Conservation (phyloP, 2,797 vertebrate species). For the Leptoclinus maculatus region DNA sequence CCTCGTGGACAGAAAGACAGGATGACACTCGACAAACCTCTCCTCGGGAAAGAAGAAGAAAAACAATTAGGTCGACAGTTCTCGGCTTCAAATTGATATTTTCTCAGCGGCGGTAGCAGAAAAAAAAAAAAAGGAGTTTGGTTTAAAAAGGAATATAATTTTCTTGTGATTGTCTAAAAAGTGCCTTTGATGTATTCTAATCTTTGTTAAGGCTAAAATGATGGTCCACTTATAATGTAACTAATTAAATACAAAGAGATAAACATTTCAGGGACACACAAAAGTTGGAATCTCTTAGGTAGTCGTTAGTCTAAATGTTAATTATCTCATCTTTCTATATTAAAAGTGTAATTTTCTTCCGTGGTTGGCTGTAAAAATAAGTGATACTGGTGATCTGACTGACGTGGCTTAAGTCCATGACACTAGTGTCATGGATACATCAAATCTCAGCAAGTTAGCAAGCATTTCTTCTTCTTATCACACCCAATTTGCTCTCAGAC, state of each 20-base stretch:
- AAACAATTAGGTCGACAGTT: conserved; percentile 4
- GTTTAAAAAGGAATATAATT: conserved; percentile 4
- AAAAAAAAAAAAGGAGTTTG: not conserved
- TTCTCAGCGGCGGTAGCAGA: not conserved
- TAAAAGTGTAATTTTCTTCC: too few relatives aligned
- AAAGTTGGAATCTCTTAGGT: too few relatives aligned
- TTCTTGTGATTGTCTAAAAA: not conserved
- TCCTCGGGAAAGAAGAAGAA: not conserved
- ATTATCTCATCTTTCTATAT: too few relatives aligned
- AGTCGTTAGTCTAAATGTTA: too few relatives aligned
- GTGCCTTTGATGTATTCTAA: not conserved
- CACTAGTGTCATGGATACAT: conserved; percentile 12
- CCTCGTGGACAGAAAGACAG: not conserved
- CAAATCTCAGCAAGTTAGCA: conserved; percentile 21
- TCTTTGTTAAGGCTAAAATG: not conserved
- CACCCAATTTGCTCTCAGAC: conserved; percentile 12
- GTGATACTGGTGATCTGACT: conserved; percentile 2
- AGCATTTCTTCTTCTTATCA: not conserved
- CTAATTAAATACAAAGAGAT: not conserved
- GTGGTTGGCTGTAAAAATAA: too few relatives aligned
- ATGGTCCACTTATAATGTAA: not conserved
- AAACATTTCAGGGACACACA: too few relatives aligned
- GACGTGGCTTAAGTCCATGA: not conserved
- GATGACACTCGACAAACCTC: conserved; percentile 6
- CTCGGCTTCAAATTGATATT: conserved; percentile 21